These are phyloP conservation scores for Petrosia ficiformis DNA, from an alignment of 37 sponge, comb jelly and placozoan genomes.

Conservation along the genomic window DNA sequence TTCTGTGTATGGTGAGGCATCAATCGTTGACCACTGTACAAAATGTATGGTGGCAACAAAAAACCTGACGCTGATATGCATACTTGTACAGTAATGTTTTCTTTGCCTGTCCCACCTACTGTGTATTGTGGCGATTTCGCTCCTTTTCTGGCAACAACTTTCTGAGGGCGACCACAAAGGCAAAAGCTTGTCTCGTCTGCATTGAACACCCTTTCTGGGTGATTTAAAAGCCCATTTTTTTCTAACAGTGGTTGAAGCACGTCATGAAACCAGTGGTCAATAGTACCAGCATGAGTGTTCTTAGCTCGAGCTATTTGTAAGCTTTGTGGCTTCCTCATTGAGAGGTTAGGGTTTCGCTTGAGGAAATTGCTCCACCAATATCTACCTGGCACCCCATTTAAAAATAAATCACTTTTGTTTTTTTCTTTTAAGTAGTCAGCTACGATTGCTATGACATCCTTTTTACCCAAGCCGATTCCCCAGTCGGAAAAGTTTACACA, in stretches of 20 bases:
- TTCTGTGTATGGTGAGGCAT: no score
- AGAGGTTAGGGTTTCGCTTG: constrained; percentile 26
- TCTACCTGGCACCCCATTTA: constrained; percentile 32
- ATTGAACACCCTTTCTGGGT: neutral
- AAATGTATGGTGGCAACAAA: no score
- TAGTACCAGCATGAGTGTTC: neutral
- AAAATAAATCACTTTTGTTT: no score
- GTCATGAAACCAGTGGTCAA: neutral
- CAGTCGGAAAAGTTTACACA: constrained; percentile 26
- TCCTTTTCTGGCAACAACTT: no score
- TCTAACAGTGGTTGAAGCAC: neutral
- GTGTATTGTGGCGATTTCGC: neutral
- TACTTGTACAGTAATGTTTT: no score
- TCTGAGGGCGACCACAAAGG: neutral
- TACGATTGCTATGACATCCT: constrained; percentile 19
- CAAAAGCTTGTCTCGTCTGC: neutral
- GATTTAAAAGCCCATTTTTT: neutral
- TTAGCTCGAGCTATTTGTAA: constrained; percentile 2
- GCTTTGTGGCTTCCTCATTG: constrained; percentile 26
- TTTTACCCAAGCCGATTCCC: constrained; percentile 1
- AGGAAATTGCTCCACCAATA: constrained; percentile 50
- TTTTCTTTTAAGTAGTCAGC: neutral
- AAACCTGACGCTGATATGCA: no score
- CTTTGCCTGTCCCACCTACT: no score
- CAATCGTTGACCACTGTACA: no score